phyloP scores from a whole-genome alignment of 2,113 vertebrate species.

The Podarcis raffonei region DNA sequence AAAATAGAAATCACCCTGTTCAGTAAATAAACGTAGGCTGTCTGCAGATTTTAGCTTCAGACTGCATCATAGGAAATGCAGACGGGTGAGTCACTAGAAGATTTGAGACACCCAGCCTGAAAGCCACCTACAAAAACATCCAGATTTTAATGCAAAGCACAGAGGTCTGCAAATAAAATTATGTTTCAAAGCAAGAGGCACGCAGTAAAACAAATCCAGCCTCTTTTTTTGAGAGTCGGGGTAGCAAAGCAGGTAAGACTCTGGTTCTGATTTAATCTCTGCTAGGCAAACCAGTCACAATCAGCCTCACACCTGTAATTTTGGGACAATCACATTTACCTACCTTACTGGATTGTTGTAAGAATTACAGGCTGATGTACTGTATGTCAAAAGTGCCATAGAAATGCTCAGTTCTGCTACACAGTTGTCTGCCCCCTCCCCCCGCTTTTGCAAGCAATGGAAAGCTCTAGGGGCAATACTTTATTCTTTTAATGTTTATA shows the following conservation, averaged over 20 bases:
- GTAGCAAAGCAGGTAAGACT: neutral
- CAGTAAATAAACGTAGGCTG: constrained; percentile 22
- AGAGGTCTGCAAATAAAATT: neutral
- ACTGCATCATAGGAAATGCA: constrained; percentile 49
- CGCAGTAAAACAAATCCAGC: accelerated
- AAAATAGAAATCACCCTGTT: constrained; percentile 53
- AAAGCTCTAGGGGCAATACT: neutral
- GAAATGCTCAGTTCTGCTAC: neutral
- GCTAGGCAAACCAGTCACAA: neutral
- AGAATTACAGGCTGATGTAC: neutral
- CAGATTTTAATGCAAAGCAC: constrained; percentile 21
- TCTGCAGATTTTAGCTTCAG: constrained; percentile 31
- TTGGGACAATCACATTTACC: neutral
- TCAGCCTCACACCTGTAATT: neutral
- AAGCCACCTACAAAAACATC: constrained; percentile 60
- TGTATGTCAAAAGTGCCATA: neutral
- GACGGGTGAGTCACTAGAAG: constrained; percentile 68
- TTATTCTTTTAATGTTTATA: too few relatives aligned
- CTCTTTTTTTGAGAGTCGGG: neutral
- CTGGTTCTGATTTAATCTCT: neutral
- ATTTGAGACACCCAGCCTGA: constrained; percentile 50
- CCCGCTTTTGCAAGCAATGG: neutral
- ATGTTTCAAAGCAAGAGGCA: constrained; percentile 41
- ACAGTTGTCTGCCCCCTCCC: too few relatives aligned
- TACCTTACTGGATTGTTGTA: neutral